Percentiles rank a stretch among this genome's conserved stretches.
phyloP scores from a whole-genome alignment of 2,888 invertebrate species.

The Dromius quadrimaculatus region DNA sequence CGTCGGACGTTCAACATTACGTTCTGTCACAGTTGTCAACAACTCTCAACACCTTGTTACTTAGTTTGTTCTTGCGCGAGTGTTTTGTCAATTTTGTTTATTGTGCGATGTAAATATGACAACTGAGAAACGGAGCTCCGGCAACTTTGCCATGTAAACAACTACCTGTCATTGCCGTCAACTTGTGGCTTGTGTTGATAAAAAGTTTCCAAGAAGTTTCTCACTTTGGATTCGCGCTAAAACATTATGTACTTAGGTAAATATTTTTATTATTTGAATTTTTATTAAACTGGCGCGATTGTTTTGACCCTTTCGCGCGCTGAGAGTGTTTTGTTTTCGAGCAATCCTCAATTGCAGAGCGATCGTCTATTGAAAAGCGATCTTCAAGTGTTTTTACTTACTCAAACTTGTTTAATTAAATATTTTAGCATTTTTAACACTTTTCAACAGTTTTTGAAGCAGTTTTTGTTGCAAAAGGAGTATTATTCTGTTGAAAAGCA shows the following conservation, averaged over 20 bases:
- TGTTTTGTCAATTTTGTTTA: constrained; percentile 25
- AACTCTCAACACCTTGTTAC: too few relatives aligned
- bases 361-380: too few relatives aligned
- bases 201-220: constrained; percentile 21
- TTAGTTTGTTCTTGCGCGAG: constrained; percentile 15
- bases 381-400: too few relatives aligned
- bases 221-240: constrained; percentile 29
- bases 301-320: background rate
- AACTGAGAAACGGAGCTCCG: constrained; percentile 7
- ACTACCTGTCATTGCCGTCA: constrained; percentile 45
- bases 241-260: constrained; percentile 44
- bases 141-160: constrained; percentile 47
- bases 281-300: constrained; percentile 21
- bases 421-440: too few relatives aligned
- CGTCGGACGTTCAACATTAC: constrained; percentile 34
- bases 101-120: constrained; percentile 36
- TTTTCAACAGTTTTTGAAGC: too few relatives aligned
- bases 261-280: constrained; percentile 1
- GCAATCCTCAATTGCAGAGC: too few relatives aligned
- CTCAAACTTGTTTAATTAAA: too few relatives aligned
- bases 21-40: constrained; percentile 32
- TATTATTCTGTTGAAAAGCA: too few relatives aligned
- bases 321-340: background rate
- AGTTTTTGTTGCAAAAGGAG: too few relatives aligned
- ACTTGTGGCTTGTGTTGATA: constrained; percentile 47